phyloP scores from a whole-genome alignment of 2,113 vertebrate genomes.

The Synodontis membranacea region DNA sequence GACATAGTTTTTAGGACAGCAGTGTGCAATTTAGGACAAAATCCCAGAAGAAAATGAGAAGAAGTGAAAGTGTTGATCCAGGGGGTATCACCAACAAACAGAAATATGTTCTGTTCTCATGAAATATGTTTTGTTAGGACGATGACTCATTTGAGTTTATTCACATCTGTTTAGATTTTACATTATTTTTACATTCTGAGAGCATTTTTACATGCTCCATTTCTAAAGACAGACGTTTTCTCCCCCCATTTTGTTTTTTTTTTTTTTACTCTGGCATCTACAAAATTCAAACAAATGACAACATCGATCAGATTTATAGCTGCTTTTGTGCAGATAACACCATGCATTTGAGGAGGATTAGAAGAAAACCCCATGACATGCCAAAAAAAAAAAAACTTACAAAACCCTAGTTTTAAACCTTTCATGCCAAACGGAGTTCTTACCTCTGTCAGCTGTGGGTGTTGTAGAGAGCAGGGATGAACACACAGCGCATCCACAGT shows the following conservation, averaged over 20 bases:
- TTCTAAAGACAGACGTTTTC: not conserved
- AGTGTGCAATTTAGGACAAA: not conserved
- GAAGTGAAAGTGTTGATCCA: not conserved
- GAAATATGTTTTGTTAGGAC: not conserved
- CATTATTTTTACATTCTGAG: not conserved
- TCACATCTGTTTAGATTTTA: not conserved
- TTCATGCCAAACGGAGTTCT: slow-evolving; percentile 57
- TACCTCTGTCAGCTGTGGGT: slow-evolving; percentile 81
- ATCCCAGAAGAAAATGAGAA: not conserved
- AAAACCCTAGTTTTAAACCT: not conserved
- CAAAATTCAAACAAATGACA: not conserved
- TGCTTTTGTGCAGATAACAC: not conserved
- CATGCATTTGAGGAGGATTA: not conserved
- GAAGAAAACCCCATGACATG: slow-evolving; percentile 6
- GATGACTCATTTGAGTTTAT: not conserved
- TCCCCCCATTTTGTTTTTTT: too few species aligned
- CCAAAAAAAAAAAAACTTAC: not conserved
- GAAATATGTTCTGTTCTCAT: not conserved
- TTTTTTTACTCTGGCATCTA: not conserved
- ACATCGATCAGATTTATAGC: not conserved
- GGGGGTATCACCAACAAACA: not conserved
- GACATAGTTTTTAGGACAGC: not conserved
- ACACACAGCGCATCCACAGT: slow-evolving; percentile 76
- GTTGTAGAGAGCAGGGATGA: slow-evolving; percentile 72
- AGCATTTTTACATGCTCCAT: not conserved